Conservation (phyloP, 53 echinoderm and acorn worm species). For the Echinarachnius parma region DNA sequence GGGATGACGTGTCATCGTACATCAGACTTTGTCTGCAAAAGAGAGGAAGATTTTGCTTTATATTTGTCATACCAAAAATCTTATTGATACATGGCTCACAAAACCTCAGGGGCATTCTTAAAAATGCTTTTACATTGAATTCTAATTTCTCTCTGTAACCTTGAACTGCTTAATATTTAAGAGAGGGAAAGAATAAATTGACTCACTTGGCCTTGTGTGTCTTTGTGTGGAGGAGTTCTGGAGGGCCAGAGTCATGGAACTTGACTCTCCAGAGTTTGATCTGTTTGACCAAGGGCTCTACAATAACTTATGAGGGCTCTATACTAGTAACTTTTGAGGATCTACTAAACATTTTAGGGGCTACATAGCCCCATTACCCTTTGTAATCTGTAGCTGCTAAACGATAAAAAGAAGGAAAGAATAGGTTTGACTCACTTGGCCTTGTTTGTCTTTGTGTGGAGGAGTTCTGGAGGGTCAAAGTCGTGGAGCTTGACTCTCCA, state of each 20-base stretch:
- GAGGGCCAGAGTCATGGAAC: slow-evolving; percentile 69
- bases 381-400: background rate
- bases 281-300: slow-evolving; percentile 86
- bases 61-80: too few species aligned
- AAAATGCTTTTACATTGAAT: too few species aligned
- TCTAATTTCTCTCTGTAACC: too few species aligned
- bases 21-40: slow-evolving; percentile 56
- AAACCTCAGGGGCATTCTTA: too few species aligned
- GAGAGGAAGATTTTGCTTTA: too few species aligned
- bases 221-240: slow-evolving; percentile 10
- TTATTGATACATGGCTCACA: too few species aligned
- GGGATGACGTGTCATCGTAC: slow-evolving; percentile 65
- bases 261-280: slow-evolving; percentile 66
- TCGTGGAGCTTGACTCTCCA: slow-evolving; percentile 80
- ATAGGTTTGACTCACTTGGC: slow-evolving; percentile 17
- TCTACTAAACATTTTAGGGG: too few species aligned
- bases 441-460: background rate
- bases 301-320: too few species aligned
- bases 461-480: slow-evolving; percentile 51
- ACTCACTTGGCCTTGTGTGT: slow-evolving; percentile 15
- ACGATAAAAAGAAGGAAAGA: background rate
- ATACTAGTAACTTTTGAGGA: too few species aligned
- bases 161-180: background rate
- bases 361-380: too few species aligned
- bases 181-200: too few species aligned